Evolutionary conservation across 2,888 invertebrate genomes (phyloP).

Genomic region (Megastigmus dorsalis): DNA sequence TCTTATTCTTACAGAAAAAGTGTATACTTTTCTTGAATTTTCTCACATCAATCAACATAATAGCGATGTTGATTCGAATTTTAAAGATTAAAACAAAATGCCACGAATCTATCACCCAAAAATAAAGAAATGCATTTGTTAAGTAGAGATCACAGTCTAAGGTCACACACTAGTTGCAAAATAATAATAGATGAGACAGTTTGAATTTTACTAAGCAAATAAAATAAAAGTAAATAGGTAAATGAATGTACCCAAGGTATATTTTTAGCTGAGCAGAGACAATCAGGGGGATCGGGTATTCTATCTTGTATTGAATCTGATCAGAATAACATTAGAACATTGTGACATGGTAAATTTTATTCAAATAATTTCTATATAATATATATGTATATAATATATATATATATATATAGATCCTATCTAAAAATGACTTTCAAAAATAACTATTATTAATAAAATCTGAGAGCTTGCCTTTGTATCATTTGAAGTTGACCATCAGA

Average conservation of each 20-base stretch:
- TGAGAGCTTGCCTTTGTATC: too few relatives aligned
- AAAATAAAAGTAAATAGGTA: too few relatives aligned
- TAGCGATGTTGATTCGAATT: constrained; percentile 18
- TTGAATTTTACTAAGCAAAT: constrained; percentile 22
- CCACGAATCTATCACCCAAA: constrained; percentile 5
- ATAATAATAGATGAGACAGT: constrained; percentile 15
- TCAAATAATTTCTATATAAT: too few relatives aligned
- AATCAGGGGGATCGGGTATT: constrained; percentile 53
- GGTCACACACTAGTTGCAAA: constrained; percentile 9
- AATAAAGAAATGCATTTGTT: constrained; percentile 40
- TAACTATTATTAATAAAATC: too few relatives aligned
- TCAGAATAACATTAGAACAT: background rate
- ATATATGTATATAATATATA: too few relatives aligned
- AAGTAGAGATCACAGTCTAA: constrained; percentile 20
- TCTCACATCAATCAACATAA: constrained; percentile 2
- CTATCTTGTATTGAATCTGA: constrained; percentile 1
- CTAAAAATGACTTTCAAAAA: too few relatives aligned
- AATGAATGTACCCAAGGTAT: constrained; percentile 26
- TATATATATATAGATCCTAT: too few relatives aligned
- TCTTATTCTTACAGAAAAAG: constrained; percentile 9
- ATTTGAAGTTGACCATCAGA: too few relatives aligned
- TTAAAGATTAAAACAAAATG: constrained; percentile 12
- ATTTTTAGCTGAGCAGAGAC: constrained; percentile 54
- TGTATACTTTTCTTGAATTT: constrained; percentile 24
- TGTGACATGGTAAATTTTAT: too few relatives aligned